Evolutionary conservation across 1,140 invertebrate species (phyloP).

Genomic region (Colletes gigas): DNA sequence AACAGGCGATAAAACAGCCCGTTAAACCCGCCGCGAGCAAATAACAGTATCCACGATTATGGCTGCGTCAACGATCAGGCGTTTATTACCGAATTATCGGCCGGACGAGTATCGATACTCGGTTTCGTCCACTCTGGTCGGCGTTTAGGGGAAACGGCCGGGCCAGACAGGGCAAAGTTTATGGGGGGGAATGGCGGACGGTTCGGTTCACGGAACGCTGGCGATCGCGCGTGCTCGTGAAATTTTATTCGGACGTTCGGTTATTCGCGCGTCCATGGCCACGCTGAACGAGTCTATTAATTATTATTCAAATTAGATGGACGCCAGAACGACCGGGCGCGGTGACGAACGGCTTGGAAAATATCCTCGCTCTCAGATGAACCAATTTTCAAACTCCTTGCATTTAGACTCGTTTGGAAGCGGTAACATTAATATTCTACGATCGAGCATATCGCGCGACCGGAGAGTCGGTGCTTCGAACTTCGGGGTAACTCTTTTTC

Average conservation of each 20-base stretch:
- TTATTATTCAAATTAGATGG: too few species aligned
- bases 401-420: too few species aligned
- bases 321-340: too few species aligned
- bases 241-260: not conserved
- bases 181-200: not conserved
- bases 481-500: too few species aligned
- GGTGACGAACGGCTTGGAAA: not conserved
- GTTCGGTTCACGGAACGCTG: constrained; percentile 9
- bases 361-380: not conserved
- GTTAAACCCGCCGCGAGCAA: constrained; percentile 47
- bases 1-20: constrained; percentile 62
- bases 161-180: constrained; percentile 26
- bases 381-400: too few species aligned
- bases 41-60: constrained; percentile 65
- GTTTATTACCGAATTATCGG: constrained; percentile 65
- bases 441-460: too few species aligned
- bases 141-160: constrained; percentile 33
- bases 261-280: too few species aligned
- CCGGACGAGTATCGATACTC: constrained; percentile 39
- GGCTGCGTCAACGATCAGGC: constrained; percentile 58
- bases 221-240: not conserved
- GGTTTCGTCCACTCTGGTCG: not conserved
- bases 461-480: too few species aligned
- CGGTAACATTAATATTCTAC: too few species aligned
- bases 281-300: not conserved